Percentiles rank a stretch among this genome's conserved stretches.
Evolutionary conservation across 2,797 vertebrate genomes (phyloP).

Genomic region (Phrynocephalus guinanensis): DNA sequence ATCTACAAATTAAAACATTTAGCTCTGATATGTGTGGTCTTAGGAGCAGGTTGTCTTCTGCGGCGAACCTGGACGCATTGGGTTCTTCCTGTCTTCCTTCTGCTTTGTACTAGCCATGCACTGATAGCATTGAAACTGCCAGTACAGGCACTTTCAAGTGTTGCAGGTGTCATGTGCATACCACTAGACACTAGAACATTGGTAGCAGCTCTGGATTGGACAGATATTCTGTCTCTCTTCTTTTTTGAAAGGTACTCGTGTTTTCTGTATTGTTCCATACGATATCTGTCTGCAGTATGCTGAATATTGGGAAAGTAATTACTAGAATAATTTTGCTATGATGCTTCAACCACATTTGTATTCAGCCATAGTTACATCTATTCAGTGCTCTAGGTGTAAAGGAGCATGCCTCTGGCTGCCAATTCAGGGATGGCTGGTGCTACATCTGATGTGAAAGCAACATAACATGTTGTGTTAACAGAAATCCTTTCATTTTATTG

Average conservation of each 20-base stretch:
- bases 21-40: background rate
- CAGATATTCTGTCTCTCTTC: background rate
- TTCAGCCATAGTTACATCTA: background rate
- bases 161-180: background rate
- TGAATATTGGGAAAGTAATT: background rate
- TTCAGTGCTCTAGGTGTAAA: background rate
- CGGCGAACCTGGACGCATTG: background rate
- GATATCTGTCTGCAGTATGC: background rate
- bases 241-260: background rate
- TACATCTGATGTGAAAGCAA: background rate
- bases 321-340: background rate
- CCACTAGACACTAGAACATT: background rate
- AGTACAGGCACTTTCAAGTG: background rate
- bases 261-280: background rate
- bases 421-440: background rate
- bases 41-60: background rate
- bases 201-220: background rate
- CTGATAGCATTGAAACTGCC: background rate
- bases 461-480: background rate
- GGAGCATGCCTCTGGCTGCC: background rate
- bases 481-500: background rate
- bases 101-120: background rate
- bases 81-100: background rate
- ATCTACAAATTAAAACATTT: background rate
- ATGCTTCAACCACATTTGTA: background rate